Base-by-base conservation (phyloP, 2,888 invertebrate genomes). In the Lagria hirta region DNA sequence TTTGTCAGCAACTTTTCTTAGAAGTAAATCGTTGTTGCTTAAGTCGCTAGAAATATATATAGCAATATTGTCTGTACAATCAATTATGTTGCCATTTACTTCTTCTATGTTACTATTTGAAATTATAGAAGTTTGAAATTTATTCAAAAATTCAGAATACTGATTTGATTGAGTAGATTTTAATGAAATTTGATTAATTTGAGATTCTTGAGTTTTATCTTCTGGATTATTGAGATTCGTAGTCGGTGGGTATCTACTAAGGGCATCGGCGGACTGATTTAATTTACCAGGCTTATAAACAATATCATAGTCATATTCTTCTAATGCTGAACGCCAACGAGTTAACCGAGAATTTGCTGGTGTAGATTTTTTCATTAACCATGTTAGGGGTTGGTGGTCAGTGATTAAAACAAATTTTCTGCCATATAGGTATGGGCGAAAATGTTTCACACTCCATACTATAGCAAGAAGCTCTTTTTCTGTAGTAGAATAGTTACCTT, bases 331-430 rank as follows among this genome's bases (percentile, higher is more conserved):
- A 1, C 17, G 16, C 41, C 40, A 40, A 5, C 30, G 20, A 1
- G 21, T 21, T 22, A 40, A 14, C 7, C 27, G 18, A 3, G 40
- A 40, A n/a, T 62, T 58, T 0, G 10, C 14, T 1, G 21, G 20
- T 28, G 29, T 23, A 22, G 29, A 22, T 1, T 30, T 3, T 1
- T 22, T 11, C 4, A 41, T 11, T 18, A 41, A 8, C 23, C 41
- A 41, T 17, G 10, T 17, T 17, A 34, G 34, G 13, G 41, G 41
- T 16, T 11, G 6, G 18, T 41, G 34, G 6, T 41, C 33, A 1
- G 33, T 33, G 3, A 20, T 21, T n/a, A 41, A 34, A 5, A 3
- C 10, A 24, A 41, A 41, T 34, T 34, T 23, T 26, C 34, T 2
- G 1, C 34, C 41, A 8, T 33, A 34, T n/a, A 41, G 11, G 15